Conservation (phyloP, 2,797 vertebrate genomes). For the Danio tinwini region DNA sequence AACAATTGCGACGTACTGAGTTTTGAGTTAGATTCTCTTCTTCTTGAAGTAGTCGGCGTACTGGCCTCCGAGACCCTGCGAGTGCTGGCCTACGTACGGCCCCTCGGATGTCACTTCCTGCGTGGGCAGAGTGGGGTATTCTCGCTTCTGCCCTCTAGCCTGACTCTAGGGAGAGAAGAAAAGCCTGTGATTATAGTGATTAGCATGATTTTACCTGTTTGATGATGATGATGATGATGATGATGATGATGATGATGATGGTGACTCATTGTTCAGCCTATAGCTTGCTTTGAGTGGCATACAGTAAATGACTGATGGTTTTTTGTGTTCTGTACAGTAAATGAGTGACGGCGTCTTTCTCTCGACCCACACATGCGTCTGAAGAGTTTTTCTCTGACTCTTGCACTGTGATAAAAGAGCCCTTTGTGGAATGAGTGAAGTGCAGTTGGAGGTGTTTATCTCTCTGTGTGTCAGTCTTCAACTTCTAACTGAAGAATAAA, state of each 20-base stretch:
- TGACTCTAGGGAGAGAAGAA: constrained; percentile 71
- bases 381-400: constrained; percentile 40
- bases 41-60: constrained; percentile 93
- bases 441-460: constrained; percentile 34
- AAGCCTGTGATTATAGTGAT: constrained; percentile 11
- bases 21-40: constrained; percentile 84
- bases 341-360: constrained; percentile 23
- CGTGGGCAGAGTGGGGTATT: constrained; percentile 85
- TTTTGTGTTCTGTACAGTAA: constrained; percentile 32
- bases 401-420: constrained; percentile 21
- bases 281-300: constrained; percentile 6
- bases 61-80: constrained; percentile 82
- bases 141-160: constrained; percentile 87
- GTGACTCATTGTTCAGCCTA: background rate
- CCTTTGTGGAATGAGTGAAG: constrained; percentile 32
- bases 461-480: constrained; percentile 22
- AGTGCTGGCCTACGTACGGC: constrained; percentile 83
- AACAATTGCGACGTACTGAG: constrained; percentile 66
- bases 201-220: constrained; percentile 14
- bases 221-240: background rate
- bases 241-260: background rate
- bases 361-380: constrained; percentile 24
- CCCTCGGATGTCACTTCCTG: constrained; percentile 82
- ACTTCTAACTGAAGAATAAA: constrained; percentile 26
- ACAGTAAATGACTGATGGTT: constrained; percentile 20